Evolutionary conservation across 2,888 invertebrate species (phyloP).

Genomic region (Apamea anceps): DNA sequence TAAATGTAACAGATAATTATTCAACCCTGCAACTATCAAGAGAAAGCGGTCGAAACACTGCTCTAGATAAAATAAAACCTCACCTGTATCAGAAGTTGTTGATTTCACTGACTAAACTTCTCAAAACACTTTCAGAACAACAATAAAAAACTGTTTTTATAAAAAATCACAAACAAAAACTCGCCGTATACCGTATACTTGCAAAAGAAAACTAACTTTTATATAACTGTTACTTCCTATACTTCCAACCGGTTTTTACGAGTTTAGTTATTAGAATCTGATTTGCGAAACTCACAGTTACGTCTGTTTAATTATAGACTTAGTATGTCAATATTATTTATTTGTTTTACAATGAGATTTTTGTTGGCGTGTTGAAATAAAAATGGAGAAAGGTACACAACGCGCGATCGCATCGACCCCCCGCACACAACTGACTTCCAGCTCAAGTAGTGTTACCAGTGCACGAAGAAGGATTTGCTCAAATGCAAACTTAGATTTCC

Average conservation of each 20-base stretch:
- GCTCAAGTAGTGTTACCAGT: conserved; percentile 74
- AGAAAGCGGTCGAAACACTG: conserved; percentile 67
- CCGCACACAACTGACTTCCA: conserved; percentile 73
- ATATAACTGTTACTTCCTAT: conserved; percentile 85
- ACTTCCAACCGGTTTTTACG: conserved; percentile 73
- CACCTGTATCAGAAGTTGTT: conserved; percentile 76
- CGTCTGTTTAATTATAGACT: conserved; percentile 47
- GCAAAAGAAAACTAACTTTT: conserved; percentile 83
- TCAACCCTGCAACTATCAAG: conserved; percentile 72
- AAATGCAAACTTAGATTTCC: conserved; percentile 36
- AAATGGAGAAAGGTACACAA: conserved; percentile 46
- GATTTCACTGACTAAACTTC: conserved; percentile 78
- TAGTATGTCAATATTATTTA: conserved; percentile 65
- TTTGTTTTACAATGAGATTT: conserved; percentile 64
- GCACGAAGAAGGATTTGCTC: conserved; percentile 73
- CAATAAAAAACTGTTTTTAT: conserved; percentile 70
- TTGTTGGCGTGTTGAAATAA: conserved; percentile 65
- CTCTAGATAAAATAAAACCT: conserved; percentile 72
- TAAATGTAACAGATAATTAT: conserved; percentile 66
- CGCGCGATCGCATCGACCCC: conserved; percentile 72
- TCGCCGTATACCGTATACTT: conserved; percentile 68
- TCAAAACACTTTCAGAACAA: conserved; percentile 68
- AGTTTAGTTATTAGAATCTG: conserved; percentile 49
- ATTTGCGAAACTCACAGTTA: conserved; percentile 60
- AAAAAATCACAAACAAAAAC: conserved; percentile 75